These are phyloP conservation scores for Episyrphus balteatus DNA, from an alignment of 1,140 invertebrate species.

Conservation along the genomic window DNA sequence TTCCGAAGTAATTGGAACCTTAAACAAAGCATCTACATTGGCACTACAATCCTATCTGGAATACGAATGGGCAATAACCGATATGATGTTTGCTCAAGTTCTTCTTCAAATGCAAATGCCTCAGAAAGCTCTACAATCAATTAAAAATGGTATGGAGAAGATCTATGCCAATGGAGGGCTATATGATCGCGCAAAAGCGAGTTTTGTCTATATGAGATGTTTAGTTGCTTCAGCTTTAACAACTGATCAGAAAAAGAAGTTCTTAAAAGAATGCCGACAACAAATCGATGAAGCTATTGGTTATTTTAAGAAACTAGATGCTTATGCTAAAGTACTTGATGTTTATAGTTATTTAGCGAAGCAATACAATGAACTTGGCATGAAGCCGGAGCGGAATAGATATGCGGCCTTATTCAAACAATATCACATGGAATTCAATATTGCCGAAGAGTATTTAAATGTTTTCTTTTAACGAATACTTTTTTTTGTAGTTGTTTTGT, in stretches of 20 bases:
- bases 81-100: slow-evolving; percentile 64
- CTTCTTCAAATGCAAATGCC: slow-evolving; percentile 62
- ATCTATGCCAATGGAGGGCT: slow-evolving; percentile 69
- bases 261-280: slow-evolving; percentile 51
- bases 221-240: slow-evolving; percentile 46
- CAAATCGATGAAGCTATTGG: slow-evolving; percentile 53
- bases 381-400: slow-evolving; percentile 54
- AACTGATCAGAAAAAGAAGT: slow-evolving; percentile 39
- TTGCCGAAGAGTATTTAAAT: slow-evolving; percentile 26
- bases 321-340: slow-evolving; percentile 58
- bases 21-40: slow-evolving; percentile 59
- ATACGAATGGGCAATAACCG: slow-evolving; percentile 60
- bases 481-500: background rate
- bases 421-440: slow-evolving; percentile 52
- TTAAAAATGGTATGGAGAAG: slow-evolving; percentile 55
- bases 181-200: slow-evolving; percentile 58
- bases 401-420: slow-evolving; percentile 59
- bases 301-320: slow-evolving; percentile 61
- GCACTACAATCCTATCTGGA: slow-evolving; percentile 61
- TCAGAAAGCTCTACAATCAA: slow-evolving; percentile 56
- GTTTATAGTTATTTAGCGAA: slow-evolving; percentile 48
- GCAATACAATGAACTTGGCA: slow-evolving; percentile 54
- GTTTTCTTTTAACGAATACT: slow-evolving; percentile 9
- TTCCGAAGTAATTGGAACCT: slow-evolving; percentile 44
- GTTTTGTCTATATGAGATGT: slow-evolving; percentile 49